Evolutionary conservation across 2,888 invertebrate species (phyloP).

Genomic region (Piscicola geometra): DNA sequence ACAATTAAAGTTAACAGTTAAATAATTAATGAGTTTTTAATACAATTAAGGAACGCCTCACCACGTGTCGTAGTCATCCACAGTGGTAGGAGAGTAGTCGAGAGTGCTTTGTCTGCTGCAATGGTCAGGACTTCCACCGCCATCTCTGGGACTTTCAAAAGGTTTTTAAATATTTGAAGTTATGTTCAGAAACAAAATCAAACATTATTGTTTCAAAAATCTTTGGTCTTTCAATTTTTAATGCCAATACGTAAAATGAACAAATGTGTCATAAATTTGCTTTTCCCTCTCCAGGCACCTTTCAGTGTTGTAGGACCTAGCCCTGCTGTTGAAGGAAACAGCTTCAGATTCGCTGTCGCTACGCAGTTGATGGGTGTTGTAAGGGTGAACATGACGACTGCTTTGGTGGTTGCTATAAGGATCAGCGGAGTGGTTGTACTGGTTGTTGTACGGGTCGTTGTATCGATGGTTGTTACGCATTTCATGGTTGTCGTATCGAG

Average conservation of each 20-base stretch:
- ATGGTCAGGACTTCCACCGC: constrained; percentile 41
- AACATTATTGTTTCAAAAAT: too few species aligned
- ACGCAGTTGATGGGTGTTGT: constrained; percentile 46
- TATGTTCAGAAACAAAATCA: too few species aligned
- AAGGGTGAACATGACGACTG: constrained; percentile 41
- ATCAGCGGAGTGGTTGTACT: constrained; percentile 3
- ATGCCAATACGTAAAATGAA: too few species aligned
- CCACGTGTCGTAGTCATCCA: constrained; percentile 43
- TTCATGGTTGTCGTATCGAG: not conserved
- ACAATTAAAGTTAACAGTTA: too few species aligned
- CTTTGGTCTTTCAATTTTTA: too few species aligned
- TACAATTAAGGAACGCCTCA: too few species aligned
- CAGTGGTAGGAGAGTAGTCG: constrained; percentile 44
- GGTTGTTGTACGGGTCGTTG: not conserved
- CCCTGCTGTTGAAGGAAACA: constrained; percentile 82
- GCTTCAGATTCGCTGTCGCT: constrained; percentile 57
- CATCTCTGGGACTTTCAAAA: constrained; percentile 42
- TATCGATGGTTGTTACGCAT: not conserved
- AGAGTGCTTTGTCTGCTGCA: constrained; percentile 42
- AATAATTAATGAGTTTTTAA: too few species aligned
- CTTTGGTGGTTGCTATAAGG: constrained; percentile 17
- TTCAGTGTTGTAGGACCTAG: constrained; percentile 55
- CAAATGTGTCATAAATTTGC: too few species aligned
- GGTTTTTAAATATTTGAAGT: too few species aligned
- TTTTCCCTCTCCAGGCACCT: constrained; percentile 44